Percentiles rank a stretch among this genome's conserved stretches.
phyloP scores from a whole-genome alignment of 2,888 invertebrate genomes.

The Parelbella ahira region DNA sequence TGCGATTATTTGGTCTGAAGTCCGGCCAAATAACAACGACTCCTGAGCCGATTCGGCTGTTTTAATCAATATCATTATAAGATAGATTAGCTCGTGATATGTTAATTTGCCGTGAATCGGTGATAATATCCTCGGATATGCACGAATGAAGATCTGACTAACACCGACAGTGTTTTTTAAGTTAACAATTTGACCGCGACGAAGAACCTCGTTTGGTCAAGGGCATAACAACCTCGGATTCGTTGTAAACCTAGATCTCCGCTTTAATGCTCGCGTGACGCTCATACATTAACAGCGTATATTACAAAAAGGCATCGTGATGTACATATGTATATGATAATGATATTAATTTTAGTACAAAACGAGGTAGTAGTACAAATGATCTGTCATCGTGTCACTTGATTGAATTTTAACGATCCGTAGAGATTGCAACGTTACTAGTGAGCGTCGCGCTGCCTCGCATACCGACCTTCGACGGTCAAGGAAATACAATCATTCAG shows the following conservation, averaged over 20 bases:
- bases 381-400: slow-evolving; percentile 35
- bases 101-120: slow-evolving; percentile 23
- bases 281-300: slow-evolving; percentile 29
- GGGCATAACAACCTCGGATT: slow-evolving; percentile 56
- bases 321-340: slow-evolving; percentile 5
- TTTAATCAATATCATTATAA: too few species aligned
- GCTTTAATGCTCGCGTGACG: slow-evolving; percentile 50
- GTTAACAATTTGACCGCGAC: slow-evolving; percentile 50
- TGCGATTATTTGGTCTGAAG: too few species aligned
- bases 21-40: too few species aligned
- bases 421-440: slow-evolving; percentile 41
- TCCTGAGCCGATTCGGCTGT: too few species aligned
- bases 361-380: not conserved
- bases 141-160: slow-evolving; percentile 35
- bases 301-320: slow-evolving; percentile 9
- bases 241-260: slow-evolving; percentile 44
- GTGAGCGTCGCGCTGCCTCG: slow-evolving; percentile 60
- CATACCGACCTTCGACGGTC: slow-evolving; percentile 69
- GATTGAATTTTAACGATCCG: slow-evolving; percentile 46
- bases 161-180: slow-evolving; percentile 35
- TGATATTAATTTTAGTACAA: slow-evolving; percentile 1
- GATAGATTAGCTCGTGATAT: slow-evolving; percentile 11
- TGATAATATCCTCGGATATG: slow-evolving; percentile 31
- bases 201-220: slow-evolving; percentile 61
- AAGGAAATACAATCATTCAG: slow-evolving; percentile 71